These are phyloP conservation scores for Nematolebias whitei DNA, from an alignment of 2,113 vertebrate species.

Conservation along the genomic window DNA sequence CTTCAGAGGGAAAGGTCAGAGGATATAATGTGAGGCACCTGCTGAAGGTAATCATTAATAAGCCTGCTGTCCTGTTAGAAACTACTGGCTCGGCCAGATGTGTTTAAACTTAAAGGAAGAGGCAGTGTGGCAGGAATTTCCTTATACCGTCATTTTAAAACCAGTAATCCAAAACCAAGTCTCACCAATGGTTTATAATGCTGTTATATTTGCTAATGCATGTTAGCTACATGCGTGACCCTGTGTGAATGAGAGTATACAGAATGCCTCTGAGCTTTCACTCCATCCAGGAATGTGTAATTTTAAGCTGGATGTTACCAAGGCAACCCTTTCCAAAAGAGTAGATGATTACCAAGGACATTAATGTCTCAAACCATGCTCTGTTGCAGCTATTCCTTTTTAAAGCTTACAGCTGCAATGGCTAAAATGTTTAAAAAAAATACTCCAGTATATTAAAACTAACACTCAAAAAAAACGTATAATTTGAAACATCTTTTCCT, in stretches of 20 bases:
- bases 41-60: conserved; percentile 77
- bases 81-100: conserved; percentile 62
- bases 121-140: conserved; percentile 27
- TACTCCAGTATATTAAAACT: background rate
- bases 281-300: conserved; percentile 22
- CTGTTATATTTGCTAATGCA: conserved; percentile 4
- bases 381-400: conserved; percentile 9
- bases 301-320: conserved; percentile 55
- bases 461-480: background rate
- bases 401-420: background rate
- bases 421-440: background rate
- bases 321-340: conserved; percentile 50
- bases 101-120: conserved; percentile 46
- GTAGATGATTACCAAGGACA: conserved; percentile 43
- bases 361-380: conserved; percentile 33
- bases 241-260: conserved; percentile 8
- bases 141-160: conserved; percentile 36
- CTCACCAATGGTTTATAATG: conserved; percentile 16
- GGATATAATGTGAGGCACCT: conserved; percentile 73
- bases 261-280: conserved; percentile 12
- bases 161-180: conserved; percentile 14
- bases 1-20: conserved; percentile 78
- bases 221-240: conserved; percentile 10
- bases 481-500: background rate
- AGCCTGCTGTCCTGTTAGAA: conserved; percentile 71